A percentile compares a stretch with the other conserved stretches of the same genome.
phyloP scores from a whole-genome alignment of 2,113 vertebrate species.

The Malurus alboscapulatus region DNA sequence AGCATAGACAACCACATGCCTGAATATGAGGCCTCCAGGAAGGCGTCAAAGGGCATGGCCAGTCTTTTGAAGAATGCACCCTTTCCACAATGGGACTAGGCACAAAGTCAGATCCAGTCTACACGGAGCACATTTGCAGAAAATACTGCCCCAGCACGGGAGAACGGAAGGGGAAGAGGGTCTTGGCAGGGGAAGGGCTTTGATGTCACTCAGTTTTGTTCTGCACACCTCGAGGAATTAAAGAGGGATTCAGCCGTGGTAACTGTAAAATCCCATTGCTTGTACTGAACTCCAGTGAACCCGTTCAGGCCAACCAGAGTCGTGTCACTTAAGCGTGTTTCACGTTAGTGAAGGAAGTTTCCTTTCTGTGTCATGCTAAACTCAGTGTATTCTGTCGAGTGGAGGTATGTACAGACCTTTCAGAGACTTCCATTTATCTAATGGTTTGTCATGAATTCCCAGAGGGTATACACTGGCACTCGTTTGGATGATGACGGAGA shows the following conservation, averaged over 20 bases:
- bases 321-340: slow-evolving; percentile 65
- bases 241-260: slow-evolving; percentile 72
- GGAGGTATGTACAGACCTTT: slow-evolving; percentile 68
- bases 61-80: slow-evolving; percentile 77
- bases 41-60: slow-evolving; percentile 75
- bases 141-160: slow-evolving; percentile 66
- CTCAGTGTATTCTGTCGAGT: slow-evolving; percentile 73
- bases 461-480: slow-evolving; percentile 69
- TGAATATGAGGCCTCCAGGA: slow-evolving; percentile 78
- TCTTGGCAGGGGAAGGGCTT: slow-evolving; percentile 74
- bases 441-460: slow-evolving; percentile 67
- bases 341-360: slow-evolving; percentile 68
- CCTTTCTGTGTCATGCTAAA: slow-evolving; percentile 74
- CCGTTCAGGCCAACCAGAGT: slow-evolving; percentile 68
- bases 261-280: slow-evolving; percentile 68
- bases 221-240: slow-evolving; percentile 68
- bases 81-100: slow-evolving; percentile 80
- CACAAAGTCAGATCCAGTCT: slow-evolving; percentile 78
- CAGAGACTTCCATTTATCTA: slow-evolving; percentile 66
- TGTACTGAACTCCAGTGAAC: slow-evolving; percentile 67
- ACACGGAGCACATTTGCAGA: slow-evolving; percentile 77
- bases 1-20: slow-evolving; percentile 77
- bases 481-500: slow-evolving; percentile 66
- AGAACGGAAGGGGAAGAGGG: slow-evolving; percentile 74
- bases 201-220: slow-evolving; percentile 72